Base-by-base conservation (phyloP, 2,113 vertebrate species). In the Esox niger region DNA sequence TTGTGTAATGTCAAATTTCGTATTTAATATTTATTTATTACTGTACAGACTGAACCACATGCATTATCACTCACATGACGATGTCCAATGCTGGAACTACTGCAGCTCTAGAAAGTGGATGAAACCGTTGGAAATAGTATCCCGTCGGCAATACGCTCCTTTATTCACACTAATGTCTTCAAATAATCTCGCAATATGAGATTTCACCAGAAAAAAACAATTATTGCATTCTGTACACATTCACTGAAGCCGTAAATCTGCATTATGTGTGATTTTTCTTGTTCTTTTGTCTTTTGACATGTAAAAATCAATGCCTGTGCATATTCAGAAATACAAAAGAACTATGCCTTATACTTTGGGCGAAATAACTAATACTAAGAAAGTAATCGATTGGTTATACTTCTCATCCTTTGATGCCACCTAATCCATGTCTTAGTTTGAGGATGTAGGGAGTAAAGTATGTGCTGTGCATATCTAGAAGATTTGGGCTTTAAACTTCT, bases 401-500 rank as follows among this genome's bases (percentile, higher is more conserved):
- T 77, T 74, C 46, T 80, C 56, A 62, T 78, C 67, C 82, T 85
- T 86, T 89, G 84, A 88, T 86, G 82, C 33, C 66, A 54, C 68
- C 62, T 86, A 87, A 89, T 85, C 85, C 77, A 52, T 8, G 78
- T 78, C 83, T 88, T 84, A 86, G 65, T 74, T 64, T 56, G 65
- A 79, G 73, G 78, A 79, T 84, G 82, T 84, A 70, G 73, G 66
- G 76, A 80, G 70, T 60, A 80, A 79, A 74, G 70, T 79, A 80
- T 79, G 67, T 82, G 86, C 79, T 79, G 67, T 82, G 86, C 79
- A 82, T 86, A 87, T 78, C 4, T 58, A 82, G 70, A 79, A 10
- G 77, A 77, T 81, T 75, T 52, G 69, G 73, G 72, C 15, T 27
- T 26, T 57, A n/a, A 74, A 62, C 70, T 62, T 47, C 66, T 66